Evolutionary conservation across 2,888 invertebrate species (phyloP), one percentile per base, ranked within the genome.

Genomic region (Hermodice carunculata): DNA sequence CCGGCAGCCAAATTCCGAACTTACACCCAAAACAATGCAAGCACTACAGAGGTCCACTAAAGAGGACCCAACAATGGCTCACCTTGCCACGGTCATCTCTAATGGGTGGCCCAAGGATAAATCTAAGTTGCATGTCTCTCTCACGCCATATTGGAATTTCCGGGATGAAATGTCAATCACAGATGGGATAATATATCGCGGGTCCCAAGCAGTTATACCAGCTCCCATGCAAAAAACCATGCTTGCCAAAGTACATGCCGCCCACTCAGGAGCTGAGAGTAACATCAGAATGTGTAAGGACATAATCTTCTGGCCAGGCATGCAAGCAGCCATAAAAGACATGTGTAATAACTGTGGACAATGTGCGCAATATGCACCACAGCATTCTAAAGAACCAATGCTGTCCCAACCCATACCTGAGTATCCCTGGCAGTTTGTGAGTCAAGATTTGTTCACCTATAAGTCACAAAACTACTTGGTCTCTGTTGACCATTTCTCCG

Each of bases 401-500:
- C 28, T 24, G n/a, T 19, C n/a, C 43, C 43, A 29, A 22, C 43
- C 24, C 4, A 26, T 56, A 24, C 57, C 57, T 19, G n/a, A 43
- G 6, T 11, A 8, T 8, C 57, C 57, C 8, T 49, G 51, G 19
- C 51, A 49, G 28, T 49, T 24, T 49, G 51, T 49, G 11, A 49
- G 51, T 28, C 51, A 56, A 43, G 57, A 56, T 29, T 19, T 56
- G 26, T 11, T 24, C 29, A 6, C 5, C n/a, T 31, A 43, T 24
- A 26, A 56, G 26, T 8, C 8, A 14, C 14, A n/a, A 26, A 31
- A 43, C 40, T 59, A 59, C 59, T 28, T 49, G 22, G 31, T 59
- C 24, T 49, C 49, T 32, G 59, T 59, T 24, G 44, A 34, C 37
- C 59, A 59, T 8, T 59, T 24, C 17, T 43, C 57, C 4, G 57